Evolutionary conservation across 1,140 invertebrate genomes (phyloP).

Genomic region (Berghia stephanieae): DNA sequence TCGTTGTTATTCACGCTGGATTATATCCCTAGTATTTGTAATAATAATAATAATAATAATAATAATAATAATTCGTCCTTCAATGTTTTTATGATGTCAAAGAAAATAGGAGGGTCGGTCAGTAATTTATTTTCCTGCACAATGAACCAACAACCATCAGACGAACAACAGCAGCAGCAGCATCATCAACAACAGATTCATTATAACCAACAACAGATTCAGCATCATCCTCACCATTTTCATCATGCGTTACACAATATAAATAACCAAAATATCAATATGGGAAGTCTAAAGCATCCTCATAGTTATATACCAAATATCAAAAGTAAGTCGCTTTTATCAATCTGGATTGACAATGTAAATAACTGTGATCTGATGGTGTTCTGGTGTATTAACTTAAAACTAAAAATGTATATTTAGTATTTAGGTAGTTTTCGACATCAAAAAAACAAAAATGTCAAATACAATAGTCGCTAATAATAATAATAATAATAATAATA

Average conservation of each 20-base stretch:
- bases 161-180: neutral
- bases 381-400: neutral
- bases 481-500: neutral
- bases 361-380: neutral
- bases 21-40: too few relatives aligned
- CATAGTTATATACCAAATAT: slow-evolving; percentile 8
- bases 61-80: neutral
- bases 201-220: slow-evolving; percentile 26
- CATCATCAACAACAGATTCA: neutral
- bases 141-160: neutral
- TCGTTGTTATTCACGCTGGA: slow-evolving; percentile 20
- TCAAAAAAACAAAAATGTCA: neutral
- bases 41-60: too few relatives aligned
- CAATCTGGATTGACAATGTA: neutral
- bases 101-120: neutral
- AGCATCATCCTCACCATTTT: slow-evolving; percentile 14
- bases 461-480: neutral
- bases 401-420: neutral
- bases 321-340: slow-evolving; percentile 13
- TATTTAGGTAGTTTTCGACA: neutral
- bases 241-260: neutral
- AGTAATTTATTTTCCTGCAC: slow-evolving; percentile 17
- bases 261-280: too few relatives aligned
- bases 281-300: too few relatives aligned
- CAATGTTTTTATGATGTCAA: neutral